Evolutionary conservation across 2,888 invertebrate species (phyloP).

Genomic region (Drosophila limbata): DNA sequence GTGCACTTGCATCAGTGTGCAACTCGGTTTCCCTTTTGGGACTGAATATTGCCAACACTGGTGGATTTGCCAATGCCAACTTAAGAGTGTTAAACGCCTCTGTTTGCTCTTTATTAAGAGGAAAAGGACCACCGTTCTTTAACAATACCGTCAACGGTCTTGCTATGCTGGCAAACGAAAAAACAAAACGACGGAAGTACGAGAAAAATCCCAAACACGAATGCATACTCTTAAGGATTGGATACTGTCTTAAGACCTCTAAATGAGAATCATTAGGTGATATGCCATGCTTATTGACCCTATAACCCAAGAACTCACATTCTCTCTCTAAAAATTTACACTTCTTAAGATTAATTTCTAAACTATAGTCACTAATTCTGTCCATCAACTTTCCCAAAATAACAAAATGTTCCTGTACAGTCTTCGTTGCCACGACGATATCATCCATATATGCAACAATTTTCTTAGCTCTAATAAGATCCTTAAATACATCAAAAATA

Average conservation of each 20-base stretch:
- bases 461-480: slow-evolving; percentile 1
- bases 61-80: not conserved
- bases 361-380: not conserved
- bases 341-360: not conserved
- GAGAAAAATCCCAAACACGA: not conserved
- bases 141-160: not conserved
- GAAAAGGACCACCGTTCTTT: not conserved
- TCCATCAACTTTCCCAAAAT: too few relatives aligned
- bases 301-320: not conserved
- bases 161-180: not conserved
- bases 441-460: slow-evolving; percentile 4
- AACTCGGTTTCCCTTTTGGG: too few relatives aligned
- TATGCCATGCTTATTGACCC: not conserved
- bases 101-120: not conserved
- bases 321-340: not conserved
- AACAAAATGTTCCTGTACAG: too few relatives aligned
- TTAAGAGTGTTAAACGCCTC: not conserved
- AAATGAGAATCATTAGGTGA: not conserved
- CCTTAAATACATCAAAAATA: slow-evolving; percentile 1
- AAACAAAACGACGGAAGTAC: not conserved
- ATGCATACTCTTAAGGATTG: too few relatives aligned
- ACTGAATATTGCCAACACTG: too few relatives aligned
- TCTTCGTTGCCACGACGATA: not conserved
- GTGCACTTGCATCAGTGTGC: too few relatives aligned
- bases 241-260: not conserved